Conservation (phyloP, 2,113 vertebrate genomes). For the Stictonetta naevosa region DNA sequence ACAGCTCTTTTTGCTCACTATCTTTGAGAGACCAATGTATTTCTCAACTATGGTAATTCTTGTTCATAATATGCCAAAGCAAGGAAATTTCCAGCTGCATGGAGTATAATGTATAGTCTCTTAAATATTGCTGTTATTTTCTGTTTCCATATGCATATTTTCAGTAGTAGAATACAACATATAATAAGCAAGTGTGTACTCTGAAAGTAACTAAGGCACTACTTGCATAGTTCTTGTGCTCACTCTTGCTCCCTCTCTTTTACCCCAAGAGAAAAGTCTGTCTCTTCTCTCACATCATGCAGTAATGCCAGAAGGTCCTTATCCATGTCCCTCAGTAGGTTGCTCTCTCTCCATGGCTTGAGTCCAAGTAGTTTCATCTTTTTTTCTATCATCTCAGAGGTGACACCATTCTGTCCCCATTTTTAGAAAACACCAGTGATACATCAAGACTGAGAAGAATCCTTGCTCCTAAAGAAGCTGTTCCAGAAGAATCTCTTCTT, state of each 20-base stretch:
- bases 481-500: constrained; percentile 5
- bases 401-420: constrained; percentile 19
- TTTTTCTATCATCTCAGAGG: neutral
- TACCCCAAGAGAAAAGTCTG: neutral
- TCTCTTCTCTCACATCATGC: neutral
- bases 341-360: neutral
- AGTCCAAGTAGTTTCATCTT: constrained; percentile 40
- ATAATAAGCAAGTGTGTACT: neutral
- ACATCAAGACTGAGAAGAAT: neutral
- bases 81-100: neutral
- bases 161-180: neutral
- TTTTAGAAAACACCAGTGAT: constrained; percentile 37
- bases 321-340: neutral
- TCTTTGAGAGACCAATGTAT: neutral
- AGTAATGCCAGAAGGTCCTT: neutral
- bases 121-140: neutral
- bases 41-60: neutral
- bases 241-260: neutral
- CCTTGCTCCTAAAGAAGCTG: neutral
- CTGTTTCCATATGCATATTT: neutral
- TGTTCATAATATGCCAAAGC: neutral
- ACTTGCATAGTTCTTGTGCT: neutral
- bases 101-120: neutral
- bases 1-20: neutral
- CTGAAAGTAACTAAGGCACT: neutral